phyloP scores from a whole-genome alignment of 2,797 vertebrate species.

The Pelodytes ibericus region DNA sequence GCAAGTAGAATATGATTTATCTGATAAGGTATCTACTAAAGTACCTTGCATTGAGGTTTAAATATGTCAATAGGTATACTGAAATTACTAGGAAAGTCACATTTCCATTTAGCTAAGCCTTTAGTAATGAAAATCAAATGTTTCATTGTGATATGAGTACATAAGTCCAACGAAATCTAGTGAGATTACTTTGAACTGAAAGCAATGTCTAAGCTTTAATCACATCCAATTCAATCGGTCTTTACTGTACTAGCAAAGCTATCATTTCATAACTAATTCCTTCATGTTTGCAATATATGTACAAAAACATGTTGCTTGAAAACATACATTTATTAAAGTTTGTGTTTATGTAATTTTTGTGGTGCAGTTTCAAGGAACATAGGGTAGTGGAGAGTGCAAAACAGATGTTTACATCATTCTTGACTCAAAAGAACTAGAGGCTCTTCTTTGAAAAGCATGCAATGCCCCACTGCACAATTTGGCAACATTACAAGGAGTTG shows the following conservation, averaged over 20 bases:
- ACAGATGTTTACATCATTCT: too few relatives aligned
- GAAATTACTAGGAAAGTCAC: neutral
- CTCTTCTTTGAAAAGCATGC: too few relatives aligned
- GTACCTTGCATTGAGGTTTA: neutral
- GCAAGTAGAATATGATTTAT: too few relatives aligned
- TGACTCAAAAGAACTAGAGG: too few relatives aligned
- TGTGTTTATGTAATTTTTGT: too few relatives aligned
- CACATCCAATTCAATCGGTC: neutral
- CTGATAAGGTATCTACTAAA: too few relatives aligned
- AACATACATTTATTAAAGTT: neutral
- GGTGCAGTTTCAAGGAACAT: too few relatives aligned
- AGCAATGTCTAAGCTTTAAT: neutral
- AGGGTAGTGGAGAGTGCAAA: too few relatives aligned
- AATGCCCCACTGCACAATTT: too few relatives aligned
- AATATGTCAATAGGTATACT: neutral
- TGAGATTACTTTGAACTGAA: slow-evolving; percentile 5
- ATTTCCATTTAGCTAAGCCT: slow-evolving; percentile 13
- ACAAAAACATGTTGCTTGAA: neutral
- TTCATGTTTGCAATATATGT: neutral
- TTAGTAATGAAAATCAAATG: slow-evolving; percentile 21
- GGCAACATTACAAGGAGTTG: too few relatives aligned
- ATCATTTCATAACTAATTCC: slow-evolving; percentile 6
- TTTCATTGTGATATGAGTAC: slow-evolving; percentile 16
- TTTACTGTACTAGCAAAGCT: slow-evolving; percentile 1
- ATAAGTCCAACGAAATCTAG: slow-evolving; percentile 15